These are phyloP conservation scores for Ditylenchus dipsaci DNA, from an alignment of 1,140 invertebrate species.

Conservation along the genomic window DNA sequence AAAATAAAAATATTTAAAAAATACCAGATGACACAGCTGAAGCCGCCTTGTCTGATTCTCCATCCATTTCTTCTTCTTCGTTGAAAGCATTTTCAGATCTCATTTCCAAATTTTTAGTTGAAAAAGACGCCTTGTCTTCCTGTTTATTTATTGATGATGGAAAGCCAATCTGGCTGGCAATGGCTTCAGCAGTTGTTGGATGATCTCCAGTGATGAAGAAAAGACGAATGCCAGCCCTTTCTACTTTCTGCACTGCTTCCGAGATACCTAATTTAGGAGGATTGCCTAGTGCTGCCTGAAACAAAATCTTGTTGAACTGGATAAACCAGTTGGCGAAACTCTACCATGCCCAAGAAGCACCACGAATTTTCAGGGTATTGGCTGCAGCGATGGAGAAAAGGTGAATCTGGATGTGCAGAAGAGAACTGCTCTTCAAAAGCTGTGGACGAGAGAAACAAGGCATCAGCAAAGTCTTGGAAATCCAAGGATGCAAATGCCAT, in stretches of 20 bases:
- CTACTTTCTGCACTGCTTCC: slow-evolving; percentile 13
- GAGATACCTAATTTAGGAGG: slow-evolving; percentile 16
- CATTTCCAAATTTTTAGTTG: not conserved
- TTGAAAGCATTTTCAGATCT: not conserved
- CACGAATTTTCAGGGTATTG: slow-evolving; percentile 35
- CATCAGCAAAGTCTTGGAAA: slow-evolving; percentile 33
- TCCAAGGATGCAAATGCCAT: slow-evolving; percentile 38
- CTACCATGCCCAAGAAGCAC: slow-evolving; percentile 47
- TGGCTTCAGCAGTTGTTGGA: slow-evolving; percentile 36
- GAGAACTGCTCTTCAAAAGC: not conserved
- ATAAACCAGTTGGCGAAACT: not conserved
- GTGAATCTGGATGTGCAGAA: slow-evolving; percentile 2
- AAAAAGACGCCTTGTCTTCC: not conserved
- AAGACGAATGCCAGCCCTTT: slow-evolving; percentile 35
- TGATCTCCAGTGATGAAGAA: slow-evolving; percentile 45
- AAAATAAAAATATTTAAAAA: too few species aligned
- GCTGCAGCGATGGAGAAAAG: not conserved
- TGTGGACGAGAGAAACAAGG: slow-evolving; percentile 13
- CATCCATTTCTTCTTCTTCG: not conserved
- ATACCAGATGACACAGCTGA: too few species aligned
- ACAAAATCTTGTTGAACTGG: not conserved
- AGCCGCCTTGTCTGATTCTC: too few species aligned
- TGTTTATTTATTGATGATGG: not conserved
- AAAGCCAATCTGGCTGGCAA: slow-evolving; percentile 35
- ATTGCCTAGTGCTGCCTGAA: slow-evolving; percentile 25